A percentile compares a stretch with the other conserved stretches of the same genome.
Evolutionary conservation across 2,888 invertebrate genomes (phyloP).

Genomic region (Acanthosepion esculentum): DNA sequence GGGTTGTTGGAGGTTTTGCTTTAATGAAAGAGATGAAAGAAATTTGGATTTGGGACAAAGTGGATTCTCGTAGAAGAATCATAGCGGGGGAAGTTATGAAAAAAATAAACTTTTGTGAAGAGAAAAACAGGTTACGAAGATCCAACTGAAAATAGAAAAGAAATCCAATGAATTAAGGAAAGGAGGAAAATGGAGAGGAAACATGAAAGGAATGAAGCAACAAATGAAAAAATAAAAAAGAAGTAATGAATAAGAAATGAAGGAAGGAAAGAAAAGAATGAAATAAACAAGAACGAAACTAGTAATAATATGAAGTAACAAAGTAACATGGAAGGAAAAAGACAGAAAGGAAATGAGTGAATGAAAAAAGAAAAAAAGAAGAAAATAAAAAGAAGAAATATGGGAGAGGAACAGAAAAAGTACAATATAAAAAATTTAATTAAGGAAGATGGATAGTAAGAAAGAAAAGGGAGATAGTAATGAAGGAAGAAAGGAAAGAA

Average conservation of each 20-base stretch:
- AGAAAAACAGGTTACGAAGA: too few relatives aligned
- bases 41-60: too few relatives aligned
- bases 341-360: background rate
- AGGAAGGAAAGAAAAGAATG: background rate
- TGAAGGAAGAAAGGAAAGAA: background rate
- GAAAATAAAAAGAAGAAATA: background rate
- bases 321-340: background rate
- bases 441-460: background rate
- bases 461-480: background rate
- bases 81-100: too few relatives aligned
- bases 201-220: background rate
- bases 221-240: background rate
- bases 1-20: too few relatives aligned
- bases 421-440: fast-evolving
- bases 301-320: too few relatives aligned
- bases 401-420: background rate
- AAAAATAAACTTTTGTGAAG: too few relatives aligned
- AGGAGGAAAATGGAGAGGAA: background rate
- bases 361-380: background rate
- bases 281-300: background rate
- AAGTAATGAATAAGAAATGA: background rate
- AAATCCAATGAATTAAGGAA: too few relatives aligned
- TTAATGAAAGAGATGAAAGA: too few relatives aligned
- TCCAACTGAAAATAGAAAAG: too few relatives aligned
- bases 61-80: too few relatives aligned